phyloP scores from a whole-genome alignment of 2,797 vertebrate genomes.

The Prionace glauca region DNA sequence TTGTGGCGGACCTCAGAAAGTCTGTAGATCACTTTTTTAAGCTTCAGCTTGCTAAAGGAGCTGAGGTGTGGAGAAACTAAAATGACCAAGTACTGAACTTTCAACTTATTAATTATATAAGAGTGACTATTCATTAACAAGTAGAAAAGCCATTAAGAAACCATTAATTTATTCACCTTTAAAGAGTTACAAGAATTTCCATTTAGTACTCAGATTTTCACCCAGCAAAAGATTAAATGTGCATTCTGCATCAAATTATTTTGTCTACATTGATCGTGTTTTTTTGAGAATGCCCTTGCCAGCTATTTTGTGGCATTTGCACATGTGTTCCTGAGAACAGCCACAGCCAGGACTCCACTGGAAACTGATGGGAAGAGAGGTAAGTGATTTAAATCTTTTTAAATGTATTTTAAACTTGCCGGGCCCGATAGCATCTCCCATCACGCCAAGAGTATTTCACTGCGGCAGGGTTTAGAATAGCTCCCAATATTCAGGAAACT shows the following conservation, averaged over 20 bases:
- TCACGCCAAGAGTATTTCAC: too few relatives aligned
- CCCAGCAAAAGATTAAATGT: not conserved
- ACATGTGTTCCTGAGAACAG: too few relatives aligned
- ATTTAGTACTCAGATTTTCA: not conserved
- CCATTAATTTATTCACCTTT: conserved; percentile 5
- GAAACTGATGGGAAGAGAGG: too few relatives aligned
- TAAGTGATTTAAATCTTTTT: too few relatives aligned
- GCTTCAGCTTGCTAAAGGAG: not conserved
- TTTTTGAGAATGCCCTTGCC: not conserved
- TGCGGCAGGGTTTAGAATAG: too few relatives aligned
- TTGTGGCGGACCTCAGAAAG: not conserved
- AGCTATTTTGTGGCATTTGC: too few relatives aligned
- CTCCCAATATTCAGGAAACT: too few relatives aligned
- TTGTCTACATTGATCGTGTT: not conserved
- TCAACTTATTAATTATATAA: conserved; percentile 23
- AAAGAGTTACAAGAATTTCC: not conserved
- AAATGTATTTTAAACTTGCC: too few relatives aligned
- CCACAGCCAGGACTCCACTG: too few relatives aligned
- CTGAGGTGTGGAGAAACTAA: conserved; percentile 30
- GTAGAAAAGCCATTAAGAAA: conserved; percentile 7
- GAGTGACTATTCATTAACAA: conserved; percentile 25
- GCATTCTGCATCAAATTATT: not conserved
- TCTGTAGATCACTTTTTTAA: not conserved
- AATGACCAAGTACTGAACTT: conserved; percentile 10
- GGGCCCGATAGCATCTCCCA: too few relatives aligned